A percentile compares a stretch with the other conserved stretches of the same genome.
Conservation (phyloP, 2,113 vertebrate species). For the Trematomus loennbergii region DNA sequence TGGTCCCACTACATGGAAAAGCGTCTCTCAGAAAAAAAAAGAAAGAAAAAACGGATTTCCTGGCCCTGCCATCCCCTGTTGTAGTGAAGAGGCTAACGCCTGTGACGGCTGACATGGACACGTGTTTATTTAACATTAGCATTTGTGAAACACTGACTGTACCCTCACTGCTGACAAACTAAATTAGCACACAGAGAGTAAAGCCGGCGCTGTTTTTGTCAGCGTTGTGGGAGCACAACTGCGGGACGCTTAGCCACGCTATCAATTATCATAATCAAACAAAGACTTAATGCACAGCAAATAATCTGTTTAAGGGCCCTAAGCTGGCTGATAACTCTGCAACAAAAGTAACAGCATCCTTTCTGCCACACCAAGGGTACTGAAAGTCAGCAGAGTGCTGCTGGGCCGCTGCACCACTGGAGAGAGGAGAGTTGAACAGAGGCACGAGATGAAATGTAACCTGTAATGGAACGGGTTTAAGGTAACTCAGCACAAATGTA, state of each 20-base stretch:
- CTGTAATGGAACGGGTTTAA: not conserved
- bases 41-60: not conserved
- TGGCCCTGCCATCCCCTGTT: not conserved
- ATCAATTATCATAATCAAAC: conserved; percentile 82
- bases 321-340: conserved; percentile 41
- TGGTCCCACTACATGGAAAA: not conserved
- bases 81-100: conserved; percentile 4
- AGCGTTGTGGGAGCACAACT: conserved; percentile 18
- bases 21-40: not conserved
- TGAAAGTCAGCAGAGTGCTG: conserved; percentile 44
- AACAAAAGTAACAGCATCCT: conserved; percentile 37
- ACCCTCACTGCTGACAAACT: conserved; percentile 39
- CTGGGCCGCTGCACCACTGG: not conserved
- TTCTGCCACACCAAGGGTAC: conserved; percentile 35
- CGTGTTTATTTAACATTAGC: conserved; percentile 38
- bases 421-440: not conserved
- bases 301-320: conserved; percentile 65
- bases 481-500: not conserved
- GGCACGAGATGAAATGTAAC: not conserved
- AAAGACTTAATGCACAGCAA: conserved; percentile 68
- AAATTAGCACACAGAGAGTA: conserved; percentile 54
- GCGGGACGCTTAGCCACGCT: conserved; percentile 48
- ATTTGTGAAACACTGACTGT: conserved; percentile 37
- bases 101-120: conserved; percentile 26
- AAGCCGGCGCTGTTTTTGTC: conserved; percentile 22